phyloP scores from a whole-genome alignment of 2,888 invertebrate species.

The Thalpophila matura region DNA sequence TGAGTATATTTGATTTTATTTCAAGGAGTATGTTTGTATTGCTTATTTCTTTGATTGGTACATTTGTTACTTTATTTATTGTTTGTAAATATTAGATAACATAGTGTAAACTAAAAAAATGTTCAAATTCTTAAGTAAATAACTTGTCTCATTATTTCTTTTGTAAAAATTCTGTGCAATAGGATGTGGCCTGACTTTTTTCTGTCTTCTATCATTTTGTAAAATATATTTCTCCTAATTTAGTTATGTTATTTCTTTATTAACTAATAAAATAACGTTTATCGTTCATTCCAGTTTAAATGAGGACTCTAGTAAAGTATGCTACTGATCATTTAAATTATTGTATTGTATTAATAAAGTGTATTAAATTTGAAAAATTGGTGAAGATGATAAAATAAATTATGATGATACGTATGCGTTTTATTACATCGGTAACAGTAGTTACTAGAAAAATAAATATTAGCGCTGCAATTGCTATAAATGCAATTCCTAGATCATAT shows the following conservation, averaged over 20 bases:
- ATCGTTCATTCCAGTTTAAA: conserved; percentile 91
- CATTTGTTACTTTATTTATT: conserved; percentile 89
- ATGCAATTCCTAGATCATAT: no score
- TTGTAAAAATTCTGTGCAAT: conserved; percentile 84
- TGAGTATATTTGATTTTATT: conserved; percentile 72
- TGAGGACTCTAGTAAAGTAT: conserved; percentile 87
- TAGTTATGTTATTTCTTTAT: conserved; percentile 88
- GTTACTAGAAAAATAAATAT: not conserved
- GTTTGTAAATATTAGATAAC: conserved; percentile 87
- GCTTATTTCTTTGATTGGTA: conserved; percentile 75
- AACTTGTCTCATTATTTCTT: conserved; percentile 65
- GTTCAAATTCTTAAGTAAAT: conserved; percentile 76
- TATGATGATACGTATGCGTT: conserved; percentile 83
- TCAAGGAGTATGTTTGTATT: conserved; percentile 74
- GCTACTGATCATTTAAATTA: conserved; percentile 90
- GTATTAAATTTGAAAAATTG: conserved; percentile 90
- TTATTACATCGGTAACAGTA: conserved; percentile 61
- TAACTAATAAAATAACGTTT: conserved; percentile 88
- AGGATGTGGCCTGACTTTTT: conserved; percentile 83
- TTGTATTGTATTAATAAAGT: conserved; percentile 89
- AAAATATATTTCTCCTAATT: conserved; percentile 83
- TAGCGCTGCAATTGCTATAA: no score
- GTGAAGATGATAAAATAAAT: conserved; percentile 90
- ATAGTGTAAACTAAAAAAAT: conserved; percentile 78
- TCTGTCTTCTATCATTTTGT: conserved; percentile 75